A percentile compares a stretch with the other conserved stretches of the same genome.
Evolutionary conservation across 2,113 vertebrate genomes (phyloP).

Genomic region (Irena cyanogastra): DNA sequence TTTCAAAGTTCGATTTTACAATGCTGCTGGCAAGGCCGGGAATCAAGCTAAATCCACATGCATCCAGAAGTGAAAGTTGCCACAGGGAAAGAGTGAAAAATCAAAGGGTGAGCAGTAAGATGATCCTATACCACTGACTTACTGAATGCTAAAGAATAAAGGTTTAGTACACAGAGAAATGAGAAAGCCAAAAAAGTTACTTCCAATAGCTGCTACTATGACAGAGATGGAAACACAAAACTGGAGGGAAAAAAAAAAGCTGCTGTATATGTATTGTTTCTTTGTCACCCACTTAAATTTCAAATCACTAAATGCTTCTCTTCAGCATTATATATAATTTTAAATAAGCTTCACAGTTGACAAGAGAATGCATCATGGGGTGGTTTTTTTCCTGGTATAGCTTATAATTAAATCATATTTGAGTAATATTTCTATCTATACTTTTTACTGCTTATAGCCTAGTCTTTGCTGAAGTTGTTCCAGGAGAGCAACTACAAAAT

Average conservation of each 20-base stretch:
- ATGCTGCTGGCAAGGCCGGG: background rate
- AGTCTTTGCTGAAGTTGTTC: background rate
- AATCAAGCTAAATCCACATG: slow-evolving; percentile 33
- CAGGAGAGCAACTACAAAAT: background rate
- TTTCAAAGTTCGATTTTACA: slow-evolving; percentile 24
- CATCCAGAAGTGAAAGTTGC: slow-evolving; percentile 3
- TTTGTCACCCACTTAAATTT: slow-evolving; percentile 4
- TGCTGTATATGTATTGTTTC: background rate
- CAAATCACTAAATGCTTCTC: background rate
- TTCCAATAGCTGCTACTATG: background rate
- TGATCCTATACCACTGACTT: background rate
- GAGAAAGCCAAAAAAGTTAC: background rate
- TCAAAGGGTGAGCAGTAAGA: background rate
- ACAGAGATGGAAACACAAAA: background rate
- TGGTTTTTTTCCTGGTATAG: background rate
- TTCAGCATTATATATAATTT: background rate
- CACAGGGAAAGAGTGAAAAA: slow-evolving; percentile 13
- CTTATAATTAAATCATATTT: background rate
- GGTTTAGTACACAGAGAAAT: background rate
- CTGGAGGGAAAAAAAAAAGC: background rate
- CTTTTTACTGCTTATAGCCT: background rate
- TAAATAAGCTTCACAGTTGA: background rate
- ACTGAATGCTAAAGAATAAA: background rate
- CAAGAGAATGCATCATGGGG: background rate
- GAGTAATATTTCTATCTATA: background rate